Base-by-base conservation (phyloP, 2,113 vertebrate genomes). In the Psilopsiagon aurifrons region DNA sequence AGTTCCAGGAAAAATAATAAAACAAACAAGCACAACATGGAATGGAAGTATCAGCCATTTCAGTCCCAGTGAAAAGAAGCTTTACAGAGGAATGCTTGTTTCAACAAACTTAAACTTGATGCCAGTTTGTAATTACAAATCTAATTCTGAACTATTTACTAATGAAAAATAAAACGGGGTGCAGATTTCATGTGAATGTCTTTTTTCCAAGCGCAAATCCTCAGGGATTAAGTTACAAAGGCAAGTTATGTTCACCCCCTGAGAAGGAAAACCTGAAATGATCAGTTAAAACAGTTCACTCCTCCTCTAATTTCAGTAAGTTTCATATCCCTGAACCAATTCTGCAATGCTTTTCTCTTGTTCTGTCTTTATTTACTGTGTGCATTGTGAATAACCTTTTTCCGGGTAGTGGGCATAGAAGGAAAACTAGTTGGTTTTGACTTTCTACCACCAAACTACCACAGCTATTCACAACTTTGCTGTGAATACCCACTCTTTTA, bases 1-100 rank as follows among this genome's bases (percentile, higher is more conserved):
- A 62, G 94, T 97, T 96, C 96, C 92, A 96, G 94, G 90, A 90
- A 96, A 96, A 96, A 93, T 71, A 92, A 89, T 83, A 94, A 89
- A 96, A 75, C 83, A 95, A 95, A 89, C 78, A 91, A 94, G 69
- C 2, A 6, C 91, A 92, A 95, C 69, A 91, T 1, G 33, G 73
- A 86, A 44, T 20, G 88, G 47, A 82, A 94, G 86, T 37, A 95
- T 82, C 88, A 86, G 60, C 64, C 83, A 49, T 52, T 86, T n/a
- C 14, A 37, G 52, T 17, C 67, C 66, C 90, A 1, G 0, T 16
- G 63, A 71, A 92, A 94, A 76, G 5, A 41, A 82, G 73, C 63
- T 84, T 68, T 2, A 4, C 3, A 71, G 55, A 78, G 39, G 76
- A 96, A 79, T 37, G 83, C 47, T 90, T 83, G 37, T 77, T 90